These are phyloP conservation scores for Cynopterus brachyotis DNA, from an alignment of 2,113 vertebrate genomes.

Conservation along the genomic window DNA sequence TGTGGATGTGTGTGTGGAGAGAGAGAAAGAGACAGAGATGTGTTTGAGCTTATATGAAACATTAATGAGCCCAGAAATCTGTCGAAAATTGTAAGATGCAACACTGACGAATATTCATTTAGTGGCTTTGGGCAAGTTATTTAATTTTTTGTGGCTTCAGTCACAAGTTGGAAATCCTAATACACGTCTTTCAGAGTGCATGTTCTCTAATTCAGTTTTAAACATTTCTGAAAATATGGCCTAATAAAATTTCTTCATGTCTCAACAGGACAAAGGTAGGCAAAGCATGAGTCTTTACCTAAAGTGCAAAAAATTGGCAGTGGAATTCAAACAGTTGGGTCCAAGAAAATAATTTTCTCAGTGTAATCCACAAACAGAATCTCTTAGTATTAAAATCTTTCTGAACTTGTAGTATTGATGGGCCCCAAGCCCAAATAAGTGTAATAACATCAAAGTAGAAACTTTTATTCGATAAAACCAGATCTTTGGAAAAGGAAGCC, in stretches of 20 bases:
- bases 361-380: not conserved
- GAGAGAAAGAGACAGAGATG: not conserved
- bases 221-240: constrained; percentile 34
- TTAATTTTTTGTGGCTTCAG: not conserved
- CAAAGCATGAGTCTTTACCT: not conserved
- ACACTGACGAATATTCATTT: not conserved
- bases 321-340: not conserved
- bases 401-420: not conserved
- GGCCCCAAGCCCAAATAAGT: not conserved
- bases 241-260: constrained; percentile 8
- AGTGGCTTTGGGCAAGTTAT: not conserved
- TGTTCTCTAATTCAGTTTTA: not conserved
- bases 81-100: not conserved
- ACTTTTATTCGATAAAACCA: not conserved
- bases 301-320: not conserved
- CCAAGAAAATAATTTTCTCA: constrained; percentile 30
- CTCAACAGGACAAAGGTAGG: not conserved
- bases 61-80: not conserved
- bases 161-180: constrained; percentile 14
- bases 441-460: constrained; percentile 7
- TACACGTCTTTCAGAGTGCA: not conserved
- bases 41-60: not conserved
- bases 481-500: not conserved
- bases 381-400: constrained; percentile 26
- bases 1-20: not conserved